Conservation (phyloP, 2,797 vertebrate genomes). For the Oryzias sinensis region DNA sequence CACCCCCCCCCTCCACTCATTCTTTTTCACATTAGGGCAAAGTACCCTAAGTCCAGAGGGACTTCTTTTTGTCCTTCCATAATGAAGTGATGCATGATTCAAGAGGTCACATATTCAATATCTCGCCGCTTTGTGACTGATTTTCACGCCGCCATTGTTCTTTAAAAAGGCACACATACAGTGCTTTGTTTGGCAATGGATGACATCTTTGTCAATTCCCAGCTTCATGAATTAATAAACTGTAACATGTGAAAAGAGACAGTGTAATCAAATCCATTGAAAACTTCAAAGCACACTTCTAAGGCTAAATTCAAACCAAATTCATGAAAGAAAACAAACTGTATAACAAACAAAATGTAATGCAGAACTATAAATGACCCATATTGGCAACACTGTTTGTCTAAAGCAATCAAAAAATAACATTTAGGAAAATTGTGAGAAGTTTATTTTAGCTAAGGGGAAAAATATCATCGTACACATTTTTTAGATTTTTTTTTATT, state of each 20-base stretch:
- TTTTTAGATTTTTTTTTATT: no score
- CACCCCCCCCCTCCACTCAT: conserved; percentile 25
- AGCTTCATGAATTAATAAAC: conserved; percentile 12
- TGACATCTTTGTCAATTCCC: conserved; percentile 16
- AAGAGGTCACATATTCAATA: conserved; percentile 45
- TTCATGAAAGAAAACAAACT: no score
- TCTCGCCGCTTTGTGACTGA: conserved; percentile 15
- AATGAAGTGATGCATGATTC: conserved; percentile 62
- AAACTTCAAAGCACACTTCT: no score
- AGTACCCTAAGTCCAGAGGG: conserved; percentile 53
- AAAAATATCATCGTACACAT: no score
- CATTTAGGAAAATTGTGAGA: no score
- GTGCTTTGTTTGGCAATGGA: background rate
- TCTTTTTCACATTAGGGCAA: conserved; percentile 30
- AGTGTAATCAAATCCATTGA: background rate
- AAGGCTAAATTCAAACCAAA: no score
- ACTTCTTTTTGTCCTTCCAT: conserved; percentile 49
- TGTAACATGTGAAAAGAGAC: conserved; percentile 2
- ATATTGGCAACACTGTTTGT: no score
- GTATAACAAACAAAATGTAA: no score
- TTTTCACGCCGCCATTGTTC: conserved; percentile 19
- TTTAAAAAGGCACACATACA: conserved; percentile 2
- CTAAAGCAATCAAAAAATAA: no score
- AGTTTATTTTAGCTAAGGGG: no score
- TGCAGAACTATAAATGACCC: no score